Evolutionary conservation across 2,113 vertebrate species (phyloP).

Genomic region (Callipepla californica): DNA sequence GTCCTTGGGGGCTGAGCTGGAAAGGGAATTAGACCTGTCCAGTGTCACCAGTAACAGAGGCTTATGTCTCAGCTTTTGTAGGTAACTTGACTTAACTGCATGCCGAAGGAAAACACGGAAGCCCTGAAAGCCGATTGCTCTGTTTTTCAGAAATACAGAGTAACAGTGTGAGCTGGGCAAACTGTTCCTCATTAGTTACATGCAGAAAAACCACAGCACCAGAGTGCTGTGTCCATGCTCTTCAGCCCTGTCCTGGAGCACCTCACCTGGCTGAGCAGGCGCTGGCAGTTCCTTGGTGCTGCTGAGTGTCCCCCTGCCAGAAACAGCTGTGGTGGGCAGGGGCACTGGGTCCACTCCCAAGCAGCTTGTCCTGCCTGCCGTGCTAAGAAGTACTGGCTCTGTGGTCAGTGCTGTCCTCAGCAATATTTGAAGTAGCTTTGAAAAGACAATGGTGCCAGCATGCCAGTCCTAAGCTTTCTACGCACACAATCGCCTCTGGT

Average conservation of each 20-base stretch:
- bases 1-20: neutral
- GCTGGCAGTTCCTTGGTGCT: neutral
- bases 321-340: slow-evolving; percentile 12
- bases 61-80: neutral
- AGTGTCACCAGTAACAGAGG: neutral
- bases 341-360: neutral
- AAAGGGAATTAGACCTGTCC: neutral
- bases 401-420: slow-evolving; percentile 28
- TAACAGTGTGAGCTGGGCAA: neutral
- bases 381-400: neutral
- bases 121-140: neutral
- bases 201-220: neutral
- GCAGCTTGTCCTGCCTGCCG: neutral
- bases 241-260: neutral
- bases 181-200: neutral
- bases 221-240: neutral
- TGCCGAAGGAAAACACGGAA: neutral
- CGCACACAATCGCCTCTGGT: neutral
- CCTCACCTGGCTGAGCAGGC: slow-evolving; percentile 13
- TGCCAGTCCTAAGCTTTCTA: neutral
- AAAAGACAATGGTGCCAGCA: neutral
- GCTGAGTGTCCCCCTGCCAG: neutral
- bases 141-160: neutral
- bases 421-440: slow-evolving; percentile 28
- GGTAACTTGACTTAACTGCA: neutral